phyloP scores from a whole-genome alignment of 1,140 invertebrate species.

The silkworm (Bombyx mori) region DNA sequence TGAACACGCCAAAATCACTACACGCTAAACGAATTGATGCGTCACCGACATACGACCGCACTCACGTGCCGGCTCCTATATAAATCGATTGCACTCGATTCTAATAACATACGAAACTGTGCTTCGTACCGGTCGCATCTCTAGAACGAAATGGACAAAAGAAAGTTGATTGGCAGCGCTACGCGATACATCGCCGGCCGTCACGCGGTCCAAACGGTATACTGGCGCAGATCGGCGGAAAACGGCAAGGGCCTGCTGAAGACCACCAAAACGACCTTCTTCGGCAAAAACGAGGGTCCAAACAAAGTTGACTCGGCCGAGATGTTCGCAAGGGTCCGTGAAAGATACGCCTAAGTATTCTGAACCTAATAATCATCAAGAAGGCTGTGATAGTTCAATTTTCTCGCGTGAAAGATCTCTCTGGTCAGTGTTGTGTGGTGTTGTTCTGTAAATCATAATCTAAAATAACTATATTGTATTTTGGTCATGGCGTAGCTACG shows the following conservation, averaged over 20 bases:
- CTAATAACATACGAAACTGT: neutral
- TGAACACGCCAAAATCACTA: too few species aligned
- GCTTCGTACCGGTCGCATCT: neutral
- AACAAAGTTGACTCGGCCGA: constrained; percentile 59
- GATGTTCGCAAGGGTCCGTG: constrained; percentile 60
- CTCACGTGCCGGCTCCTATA: constrained; percentile 25
- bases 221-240: constrained; percentile 74
- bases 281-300: constrained; percentile 69
- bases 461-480: neutral
- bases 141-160: constrained; percentile 55
- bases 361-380: constrained; percentile 2
- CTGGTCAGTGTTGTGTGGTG: neutral
- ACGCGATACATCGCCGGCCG: constrained; percentile 78
- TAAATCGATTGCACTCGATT: constrained; percentile 11
- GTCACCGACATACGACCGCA: constrained; percentile 1
- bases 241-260: constrained; percentile 72
- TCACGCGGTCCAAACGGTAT: constrained; percentile 79
- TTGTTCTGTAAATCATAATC: neutral
- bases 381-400: constrained; percentile 39
- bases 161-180: constrained; percentile 72
- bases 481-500: neutral
- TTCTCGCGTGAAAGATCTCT: neutral
- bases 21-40: too few species aligned
- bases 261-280: constrained; percentile 75
- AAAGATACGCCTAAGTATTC: constrained; percentile 40